Evolutionary conservation across 2,113 vertebrate species (phyloP).

Genomic region (Istiophorus platypterus): DNA sequence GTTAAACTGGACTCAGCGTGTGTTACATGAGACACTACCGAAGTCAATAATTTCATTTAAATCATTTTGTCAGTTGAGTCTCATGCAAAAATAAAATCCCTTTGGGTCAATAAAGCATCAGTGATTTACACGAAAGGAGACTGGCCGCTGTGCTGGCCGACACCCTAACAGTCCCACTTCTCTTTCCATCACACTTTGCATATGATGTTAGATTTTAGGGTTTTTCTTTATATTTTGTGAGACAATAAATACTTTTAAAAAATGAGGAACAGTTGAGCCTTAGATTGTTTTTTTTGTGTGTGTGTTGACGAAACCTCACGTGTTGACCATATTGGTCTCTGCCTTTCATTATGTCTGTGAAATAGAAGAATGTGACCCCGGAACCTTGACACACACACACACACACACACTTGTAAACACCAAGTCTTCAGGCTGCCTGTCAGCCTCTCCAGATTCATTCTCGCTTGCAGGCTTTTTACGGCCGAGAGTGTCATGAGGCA

Average conservation of each 20-base stretch:
- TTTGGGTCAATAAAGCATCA: conserved; percentile 10
- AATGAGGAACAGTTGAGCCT: neutral
- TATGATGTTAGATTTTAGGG: neutral
- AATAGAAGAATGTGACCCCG: conserved; percentile 30
- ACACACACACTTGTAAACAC: neutral
- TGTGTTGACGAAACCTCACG: neutral
- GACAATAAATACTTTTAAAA: neutral
- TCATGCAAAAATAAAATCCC: conserved; percentile 36
- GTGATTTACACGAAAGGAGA: conserved; percentile 30
- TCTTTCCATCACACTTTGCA: neutral
- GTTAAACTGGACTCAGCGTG: conserved; percentile 8
- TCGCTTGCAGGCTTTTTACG: conserved; percentile 22
- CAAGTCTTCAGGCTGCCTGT: neutral
- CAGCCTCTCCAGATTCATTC: neutral
- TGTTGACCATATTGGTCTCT: neutral
- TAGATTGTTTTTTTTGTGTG: neutral
- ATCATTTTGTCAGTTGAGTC: conserved; percentile 12
- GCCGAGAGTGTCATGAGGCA: neutral
- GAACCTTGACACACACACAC: neutral
- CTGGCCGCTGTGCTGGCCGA: neutral
- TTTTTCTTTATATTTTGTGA: neutral
- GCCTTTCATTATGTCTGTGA: conserved; percentile 11
- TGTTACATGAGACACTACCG: conserved; percentile 18
- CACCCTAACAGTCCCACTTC: conserved; percentile 14
- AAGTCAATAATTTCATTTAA: too few species aligned